These are phyloP conservation scores for Cherax destructor DNA, from an alignment of 1,140 invertebrate species.

Conservation along the genomic window DNA sequence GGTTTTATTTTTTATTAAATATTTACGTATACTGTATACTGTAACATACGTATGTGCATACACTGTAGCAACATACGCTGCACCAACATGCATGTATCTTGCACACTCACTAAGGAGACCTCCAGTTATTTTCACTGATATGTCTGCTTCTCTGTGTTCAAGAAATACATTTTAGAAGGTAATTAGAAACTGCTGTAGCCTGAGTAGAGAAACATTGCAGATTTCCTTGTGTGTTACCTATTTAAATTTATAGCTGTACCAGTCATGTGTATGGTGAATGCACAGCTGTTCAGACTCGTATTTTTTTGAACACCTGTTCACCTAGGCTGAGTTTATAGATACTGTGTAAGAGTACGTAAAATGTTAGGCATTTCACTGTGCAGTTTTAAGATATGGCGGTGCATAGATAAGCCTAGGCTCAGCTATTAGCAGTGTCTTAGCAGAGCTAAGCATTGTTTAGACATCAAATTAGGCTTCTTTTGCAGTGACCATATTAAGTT, in stretches of 20 bases:
- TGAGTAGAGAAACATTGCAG: background rate
- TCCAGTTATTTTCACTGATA: background rate
- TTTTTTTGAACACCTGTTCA: constrained; percentile 7
- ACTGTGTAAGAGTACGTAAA: background rate
- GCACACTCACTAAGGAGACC: constrained; percentile 2
- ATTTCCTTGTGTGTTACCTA: background rate
- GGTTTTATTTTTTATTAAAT: too few relatives aligned
- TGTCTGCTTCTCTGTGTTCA: background rate
- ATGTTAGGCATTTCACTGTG: background rate
- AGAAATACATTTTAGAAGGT: background rate
- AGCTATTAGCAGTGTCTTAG: background rate
- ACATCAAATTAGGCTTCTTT: background rate
- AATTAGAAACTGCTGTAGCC: background rate
- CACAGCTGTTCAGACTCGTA: constrained; percentile 23
- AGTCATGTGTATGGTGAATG: constrained; percentile 3
- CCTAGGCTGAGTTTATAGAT: constrained; percentile 9
- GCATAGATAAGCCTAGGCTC: background rate
- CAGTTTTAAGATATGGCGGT: background rate
- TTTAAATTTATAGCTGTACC: background rate
- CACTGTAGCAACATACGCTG: background rate
- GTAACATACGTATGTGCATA: background rate
- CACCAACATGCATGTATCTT: background rate
- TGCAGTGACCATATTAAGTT: background rate
- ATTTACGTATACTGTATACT: background rate
- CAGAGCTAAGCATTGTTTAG: background rate